These are phyloP conservation scores for Heteronetta atricapilla DNA, from an alignment of 2,113 vertebrate species.

Conservation along the genomic window DNA sequence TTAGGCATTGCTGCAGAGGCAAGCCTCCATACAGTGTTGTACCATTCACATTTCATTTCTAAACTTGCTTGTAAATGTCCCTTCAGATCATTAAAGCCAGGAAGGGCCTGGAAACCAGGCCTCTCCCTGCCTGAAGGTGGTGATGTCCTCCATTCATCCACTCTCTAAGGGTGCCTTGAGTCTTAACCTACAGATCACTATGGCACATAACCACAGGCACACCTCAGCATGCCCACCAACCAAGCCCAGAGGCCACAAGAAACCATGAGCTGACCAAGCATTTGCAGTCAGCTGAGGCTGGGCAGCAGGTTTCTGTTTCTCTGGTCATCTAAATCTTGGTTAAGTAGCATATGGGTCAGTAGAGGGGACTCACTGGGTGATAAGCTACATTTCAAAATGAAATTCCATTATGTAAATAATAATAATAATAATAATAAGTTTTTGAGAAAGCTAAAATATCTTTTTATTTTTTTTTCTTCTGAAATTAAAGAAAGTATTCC, in stretches of 20 bases:
- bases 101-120: background rate
- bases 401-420: background rate
- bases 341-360: background rate
- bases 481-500: background rate
- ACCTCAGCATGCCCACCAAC: background rate
- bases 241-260: background rate
- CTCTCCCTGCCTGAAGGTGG: background rate
- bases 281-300: background rate
- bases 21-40: rapidly evolving
- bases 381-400: background rate
- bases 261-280: rapidly evolving
- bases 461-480: background rate
- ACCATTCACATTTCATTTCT: background rate
- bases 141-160: background rate
- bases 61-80: too few relatives aligned
- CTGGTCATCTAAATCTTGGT: background rate
- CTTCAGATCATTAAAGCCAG: background rate
- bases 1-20: background rate
- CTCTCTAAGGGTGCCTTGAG: background rate
- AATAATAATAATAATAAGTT: too few relatives aligned
- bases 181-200: background rate
- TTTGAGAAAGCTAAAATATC: background rate
- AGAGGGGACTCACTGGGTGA: background rate
- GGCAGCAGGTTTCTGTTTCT: background rate
- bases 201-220: rapidly evolving